phyloP scores from a whole-genome alignment of 2,797 vertebrate genomes.

The Garrulus glandarius region DNA sequence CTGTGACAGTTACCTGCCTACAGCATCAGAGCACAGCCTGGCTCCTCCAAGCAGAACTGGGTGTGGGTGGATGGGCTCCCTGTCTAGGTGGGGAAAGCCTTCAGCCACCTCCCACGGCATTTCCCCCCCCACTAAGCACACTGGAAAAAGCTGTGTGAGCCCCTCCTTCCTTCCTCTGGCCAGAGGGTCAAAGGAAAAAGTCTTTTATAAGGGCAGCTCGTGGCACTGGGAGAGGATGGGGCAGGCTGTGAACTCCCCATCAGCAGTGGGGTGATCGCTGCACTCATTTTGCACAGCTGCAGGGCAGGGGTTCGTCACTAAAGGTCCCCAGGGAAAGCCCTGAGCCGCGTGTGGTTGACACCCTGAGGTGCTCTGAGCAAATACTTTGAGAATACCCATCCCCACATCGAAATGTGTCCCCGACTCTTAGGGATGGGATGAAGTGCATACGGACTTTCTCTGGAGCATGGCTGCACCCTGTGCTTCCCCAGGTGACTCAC shows the following conservation, averaged over 20 bases:
- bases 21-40: neutral
- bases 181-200: neutral
- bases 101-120: neutral
- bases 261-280: rapidly evolving
- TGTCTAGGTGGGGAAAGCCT: neutral
- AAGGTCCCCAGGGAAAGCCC: neutral
- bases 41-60: neutral
- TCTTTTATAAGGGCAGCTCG: rapidly evolving
- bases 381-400: neutral
- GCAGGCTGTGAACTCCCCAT: neutral
- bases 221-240: neutral
- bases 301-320: neutral
- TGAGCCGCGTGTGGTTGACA: neutral
- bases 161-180: neutral
- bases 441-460: neutral
- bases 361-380: neutral
- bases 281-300: neutral
- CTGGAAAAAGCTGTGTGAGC: neutral
- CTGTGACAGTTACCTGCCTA: slow-evolving; percentile 41
- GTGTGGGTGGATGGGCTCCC: rapidly evolving
- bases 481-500: neutral
- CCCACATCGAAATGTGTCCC: rapidly evolving
- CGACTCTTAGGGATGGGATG: neutral
- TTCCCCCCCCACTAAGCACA: neutral
- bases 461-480: neutral